Conservation (phyloP, 2,888 invertebrate genomes). For the Leptinotarsa rubiginosa region DNA sequence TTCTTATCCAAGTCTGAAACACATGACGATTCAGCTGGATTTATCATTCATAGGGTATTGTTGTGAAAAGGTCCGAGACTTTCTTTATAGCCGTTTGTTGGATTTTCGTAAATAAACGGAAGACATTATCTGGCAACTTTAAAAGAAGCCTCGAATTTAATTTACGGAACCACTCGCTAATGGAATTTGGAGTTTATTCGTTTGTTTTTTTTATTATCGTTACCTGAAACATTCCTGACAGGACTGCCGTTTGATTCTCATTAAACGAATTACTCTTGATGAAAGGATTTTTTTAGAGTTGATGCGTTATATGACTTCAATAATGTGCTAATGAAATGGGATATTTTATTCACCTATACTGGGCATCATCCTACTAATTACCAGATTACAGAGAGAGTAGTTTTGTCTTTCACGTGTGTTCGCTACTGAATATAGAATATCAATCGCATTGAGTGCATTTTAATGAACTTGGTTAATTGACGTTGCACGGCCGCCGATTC, state of each 20-base stretch:
- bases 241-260: background rate
- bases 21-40: no score
- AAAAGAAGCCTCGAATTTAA: background rate
- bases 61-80: no score
- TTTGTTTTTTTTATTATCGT: background rate
- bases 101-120: no score
- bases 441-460: conserved; percentile 14
- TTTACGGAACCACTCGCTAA: background rate
- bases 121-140: no score
- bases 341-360: conserved; percentile 34
- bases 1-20: no score
- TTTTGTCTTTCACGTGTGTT: conserved; percentile 18
- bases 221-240: background rate
- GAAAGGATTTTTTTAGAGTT: conserved; percentile 13
- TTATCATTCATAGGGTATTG: no score
- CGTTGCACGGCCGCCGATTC: background rate
- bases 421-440: conserved; percentile 4
- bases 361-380: conserved; percentile 35
- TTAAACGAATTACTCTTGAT: conserved; percentile 8
- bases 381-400: conserved; percentile 16
- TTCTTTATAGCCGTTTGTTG: no score
- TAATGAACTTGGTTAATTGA: conserved; percentile 15
- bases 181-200: background rate
- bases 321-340: conserved; percentile 35
- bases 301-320: conserved; percentile 23